Conservation (phyloP, 2,888 invertebrate species). For the Aelia acuminata region DNA sequence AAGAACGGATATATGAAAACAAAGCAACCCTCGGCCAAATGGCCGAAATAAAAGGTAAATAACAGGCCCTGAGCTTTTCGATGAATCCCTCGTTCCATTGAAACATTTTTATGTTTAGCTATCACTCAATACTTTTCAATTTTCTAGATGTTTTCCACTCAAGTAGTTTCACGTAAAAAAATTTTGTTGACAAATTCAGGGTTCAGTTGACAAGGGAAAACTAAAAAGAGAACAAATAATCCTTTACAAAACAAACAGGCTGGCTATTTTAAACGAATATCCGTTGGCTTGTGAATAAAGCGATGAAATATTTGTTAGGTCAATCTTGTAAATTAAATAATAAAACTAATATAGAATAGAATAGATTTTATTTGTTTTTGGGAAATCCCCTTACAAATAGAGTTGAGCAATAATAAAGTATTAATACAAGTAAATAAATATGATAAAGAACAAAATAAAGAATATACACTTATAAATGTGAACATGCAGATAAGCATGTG, state of each 20-base stretch:
- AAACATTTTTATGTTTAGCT: conserved; percentile 34
- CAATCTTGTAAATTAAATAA: neutral
- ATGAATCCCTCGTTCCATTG: conserved; percentile 2
- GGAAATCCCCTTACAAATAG: no score
- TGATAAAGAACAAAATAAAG: no score
- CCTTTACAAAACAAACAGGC: neutral
- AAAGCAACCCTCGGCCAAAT: neutral
- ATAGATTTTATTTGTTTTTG: no score
- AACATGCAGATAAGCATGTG: no score
- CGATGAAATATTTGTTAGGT: no score
- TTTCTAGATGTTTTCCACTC: conserved; percentile 22
- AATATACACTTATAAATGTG: no score
- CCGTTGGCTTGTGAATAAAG: neutral
- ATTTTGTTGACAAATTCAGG: neutral
- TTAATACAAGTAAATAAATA: no score
- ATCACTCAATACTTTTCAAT: conserved; percentile 3
- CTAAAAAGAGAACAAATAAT: neutral
- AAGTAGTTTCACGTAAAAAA: neutral
- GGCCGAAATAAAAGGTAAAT: conserved; percentile 42
- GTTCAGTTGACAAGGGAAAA: conserved; percentile 2
- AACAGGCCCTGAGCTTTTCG: neutral
- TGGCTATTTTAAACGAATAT: neutral
- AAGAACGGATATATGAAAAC: conserved; percentile 41
- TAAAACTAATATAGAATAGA: no score
- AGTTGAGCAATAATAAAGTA: no score